Conservation (phyloP, 2,797 vertebrate species). For the Myoxocephalus aenaeus region DNA sequence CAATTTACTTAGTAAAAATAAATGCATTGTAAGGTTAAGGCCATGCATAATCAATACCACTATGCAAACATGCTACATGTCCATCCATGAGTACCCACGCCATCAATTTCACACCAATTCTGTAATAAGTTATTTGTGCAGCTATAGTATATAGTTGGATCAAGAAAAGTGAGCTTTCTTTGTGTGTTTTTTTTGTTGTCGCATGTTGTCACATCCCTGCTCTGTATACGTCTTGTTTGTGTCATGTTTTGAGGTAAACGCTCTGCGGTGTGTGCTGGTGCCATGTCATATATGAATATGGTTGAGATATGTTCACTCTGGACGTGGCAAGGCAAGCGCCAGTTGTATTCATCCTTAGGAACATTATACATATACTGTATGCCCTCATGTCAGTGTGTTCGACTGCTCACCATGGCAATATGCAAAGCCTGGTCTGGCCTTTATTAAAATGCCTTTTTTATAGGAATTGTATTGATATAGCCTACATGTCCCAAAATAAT, state of each 20-base stretch:
- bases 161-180: constrained; percentile 12
- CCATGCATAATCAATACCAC: too few relatives aligned
- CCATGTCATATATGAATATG: constrained; percentile 67
- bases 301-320: constrained; percentile 74
- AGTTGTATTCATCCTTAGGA: constrained; percentile 61
- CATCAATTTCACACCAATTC: not conserved
- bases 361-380: constrained; percentile 64
- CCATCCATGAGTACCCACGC: too few relatives aligned
- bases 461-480: constrained; percentile 12
- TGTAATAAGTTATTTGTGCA: constrained; percentile 2
- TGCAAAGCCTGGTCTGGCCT: constrained; percentile 54
- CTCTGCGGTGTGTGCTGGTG: constrained; percentile 54
- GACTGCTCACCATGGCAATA: constrained; percentile 60
- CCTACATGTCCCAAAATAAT: too few relatives aligned
- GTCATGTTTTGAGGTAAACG: constrained; percentile 52
- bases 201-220: constrained; percentile 17
- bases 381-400: constrained; percentile 43
- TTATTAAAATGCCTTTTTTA: constrained; percentile 39
- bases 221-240: constrained; percentile 38
- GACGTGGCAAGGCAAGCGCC: constrained; percentile 71
- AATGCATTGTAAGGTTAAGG: too few relatives aligned
- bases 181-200: constrained; percentile 41
- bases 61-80: too few relatives aligned
- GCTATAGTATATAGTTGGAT: not conserved
- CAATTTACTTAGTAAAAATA: too few relatives aligned